Evolutionary conservation across 1,140 invertebrate species (phyloP), one percentile per base, ranked within the genome.

Genomic region (Scaptomyza pallida): DNA sequence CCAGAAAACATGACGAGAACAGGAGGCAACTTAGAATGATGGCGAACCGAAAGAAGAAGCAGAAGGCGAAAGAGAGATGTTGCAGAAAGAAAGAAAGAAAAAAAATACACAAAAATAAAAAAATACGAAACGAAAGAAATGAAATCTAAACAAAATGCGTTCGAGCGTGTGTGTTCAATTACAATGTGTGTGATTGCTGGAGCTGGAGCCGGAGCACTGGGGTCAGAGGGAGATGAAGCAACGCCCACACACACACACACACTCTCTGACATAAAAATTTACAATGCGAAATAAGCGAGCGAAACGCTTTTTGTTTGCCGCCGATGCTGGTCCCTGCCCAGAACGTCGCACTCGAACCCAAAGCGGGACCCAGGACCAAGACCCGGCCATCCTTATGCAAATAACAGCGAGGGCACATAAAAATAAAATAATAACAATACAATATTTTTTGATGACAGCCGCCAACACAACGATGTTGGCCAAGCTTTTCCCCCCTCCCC

Each of bases 101-200:
- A 44, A 69, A 47, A 59, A 54, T 41, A 61, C 47, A 65, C 48
- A 45, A 26, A 26, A 35, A 45, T 64, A 65, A 40, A 47, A 13
- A 19, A 40, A 43, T 64, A 65, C 30, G 37, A 13, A 15, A 45
- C 55, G 13, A 71, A 67, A 74, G 80, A 88, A 88, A 88, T 88
- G 78, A 89, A 89, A 88, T 88, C 83, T 88, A 88, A 89, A 88
- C 82, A 88, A 89, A 89, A 89, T 89, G 81, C 86, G 82, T 82
- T 89, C 72, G 75, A 86, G 86, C 88, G 75, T 89, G 86, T 89
- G 81, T 88, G 86, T 89, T 89, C 86, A 89, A 89, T 89, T 89
- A 89, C 86, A 89, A 89, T 89, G 86, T 89, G 86, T 89, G 86
- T 89, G 86, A 89, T 89, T 89, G 86, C 86, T 89, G 64, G 45